These are phyloP conservation scores for Gymnocheta viridis DNA, from an alignment of 2,888 invertebrate species.

Conservation along the genomic window DNA sequence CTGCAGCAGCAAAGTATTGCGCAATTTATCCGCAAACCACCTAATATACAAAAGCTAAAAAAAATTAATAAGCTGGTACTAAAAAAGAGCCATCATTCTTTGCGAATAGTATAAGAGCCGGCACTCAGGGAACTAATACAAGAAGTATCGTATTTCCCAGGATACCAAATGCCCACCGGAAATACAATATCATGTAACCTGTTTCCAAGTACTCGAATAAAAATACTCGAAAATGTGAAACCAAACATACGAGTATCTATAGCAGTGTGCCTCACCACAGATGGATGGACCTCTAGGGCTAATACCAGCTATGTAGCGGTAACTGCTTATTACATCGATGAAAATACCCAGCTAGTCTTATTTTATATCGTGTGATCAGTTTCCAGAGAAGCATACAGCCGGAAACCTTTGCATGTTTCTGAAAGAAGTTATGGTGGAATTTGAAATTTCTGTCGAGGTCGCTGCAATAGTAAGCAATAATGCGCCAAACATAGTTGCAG, in stretches of 20 bases:
- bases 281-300: constrained; percentile 48
- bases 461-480: constrained; percentile 42
- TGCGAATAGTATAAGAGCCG: constrained; percentile 7
- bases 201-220: neutral
- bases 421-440: neutral
- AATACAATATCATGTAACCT: constrained; percentile 6
- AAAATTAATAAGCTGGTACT: constrained; percentile 4
- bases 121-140: neutral
- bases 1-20: too few relatives aligned
- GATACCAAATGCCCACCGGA: neutral
- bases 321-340: constrained; percentile 50
- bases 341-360: constrained; percentile 21
- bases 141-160: constrained; percentile 11
- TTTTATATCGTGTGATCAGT: constrained; percentile 41
- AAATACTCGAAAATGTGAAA: constrained; percentile 5
- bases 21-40: constrained; percentile 1
- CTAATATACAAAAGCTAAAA: neutral
- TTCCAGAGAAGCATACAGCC: constrained; percentile 28
- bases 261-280: constrained; percentile 35
- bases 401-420: constrained; percentile 21
- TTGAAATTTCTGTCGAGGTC: neutral
- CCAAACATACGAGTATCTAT: neutral
- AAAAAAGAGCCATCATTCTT: neutral
- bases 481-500: constrained; percentile 48
- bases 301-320: constrained; percentile 43